Evolutionary conservation across 1,140 invertebrate species (phyloP), one percentile per base, ranked within the genome.

Genomic region (Pogonomyrmex californicus): DNA sequence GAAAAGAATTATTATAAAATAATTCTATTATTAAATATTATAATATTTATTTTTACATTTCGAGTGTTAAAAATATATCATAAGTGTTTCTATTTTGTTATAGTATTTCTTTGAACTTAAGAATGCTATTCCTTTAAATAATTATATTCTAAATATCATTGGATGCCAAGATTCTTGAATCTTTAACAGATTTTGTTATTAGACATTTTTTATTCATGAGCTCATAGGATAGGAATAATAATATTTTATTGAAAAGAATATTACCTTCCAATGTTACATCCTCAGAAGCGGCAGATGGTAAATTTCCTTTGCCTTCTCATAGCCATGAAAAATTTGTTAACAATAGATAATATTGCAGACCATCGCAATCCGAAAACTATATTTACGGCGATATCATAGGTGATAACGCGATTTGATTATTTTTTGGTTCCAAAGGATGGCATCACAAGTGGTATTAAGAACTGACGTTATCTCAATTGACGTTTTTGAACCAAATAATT

Each of bases 211-310:
- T 7, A 47, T 75, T 77, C 49, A 33, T 47, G 4, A 36, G 2
- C 10, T 63, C 14, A 10, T 30, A 44, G 14, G 7, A 44, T 60
- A 47, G 7, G 0, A 17, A 56, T n/a, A 65, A 47, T 33, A 47
- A 49, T 14, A 78, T 36, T 65, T 65, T 38, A 49, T 65, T 17
- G 30, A 65, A 6, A 0, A 78, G 0, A 23, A 9, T 2, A 23
- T 81, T 70, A 78, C 23, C 63, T 30, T 68, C 65, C 2, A 41
- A 70, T 41, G 77, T 68, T 81, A 70, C 23, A 23, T 23, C 12
- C 23, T 41, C 12, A 9, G 6, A 6, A 70, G 47, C 77, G 5
- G 14, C 77, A 17, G 77, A 70, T 1, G 77, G 33, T 70, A 81
- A 70, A 47, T 7, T 70, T 23, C 70, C 30, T 9, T 56, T 81